Percentiles rank a stretch among this genome's conserved stretches.
phyloP scores from a whole-genome alignment of 2,888 invertebrate genomes.

The Timema cristinae region DNA sequence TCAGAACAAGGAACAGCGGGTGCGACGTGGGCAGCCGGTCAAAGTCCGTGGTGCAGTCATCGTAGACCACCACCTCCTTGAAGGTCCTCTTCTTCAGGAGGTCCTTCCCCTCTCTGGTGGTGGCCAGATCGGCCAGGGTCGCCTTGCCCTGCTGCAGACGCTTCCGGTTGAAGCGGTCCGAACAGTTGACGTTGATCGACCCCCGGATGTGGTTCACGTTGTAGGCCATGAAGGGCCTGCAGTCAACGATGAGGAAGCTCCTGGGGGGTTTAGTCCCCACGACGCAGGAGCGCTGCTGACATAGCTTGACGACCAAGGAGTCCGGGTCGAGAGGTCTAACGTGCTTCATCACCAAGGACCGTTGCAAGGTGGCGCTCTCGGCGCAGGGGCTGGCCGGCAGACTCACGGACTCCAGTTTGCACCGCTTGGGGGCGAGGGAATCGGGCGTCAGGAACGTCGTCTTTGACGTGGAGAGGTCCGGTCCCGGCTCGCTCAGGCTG shows the following conservation, averaged over 20 bases:
- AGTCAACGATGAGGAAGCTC: slow-evolving; percentile 56
- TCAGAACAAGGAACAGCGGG: slow-evolving; percentile 60
- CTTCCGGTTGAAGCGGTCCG: slow-evolving; percentile 63
- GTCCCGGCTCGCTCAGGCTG: slow-evolving; percentile 55
- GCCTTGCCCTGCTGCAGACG: slow-evolving; percentile 64
- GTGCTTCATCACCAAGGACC: slow-evolving; percentile 50
- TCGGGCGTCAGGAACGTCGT: slow-evolving; percentile 27
- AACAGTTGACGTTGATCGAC: slow-evolving; percentile 67
- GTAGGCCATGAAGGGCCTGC: slow-evolving; percentile 65
- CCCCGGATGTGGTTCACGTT: slow-evolving; percentile 65
- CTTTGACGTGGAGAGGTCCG: slow-evolving; percentile 35
- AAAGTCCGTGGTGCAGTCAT: slow-evolving; percentile 61
- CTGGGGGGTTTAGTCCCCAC: slow-evolving; percentile 32
- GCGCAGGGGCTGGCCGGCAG: slow-evolving; percentile 45
- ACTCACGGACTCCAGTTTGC: slow-evolving; percentile 50
- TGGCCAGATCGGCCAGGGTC: slow-evolving; percentile 60
- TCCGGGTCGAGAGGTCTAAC: slow-evolving; percentile 52
- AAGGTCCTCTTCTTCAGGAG: slow-evolving; percentile 51
- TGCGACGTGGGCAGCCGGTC: slow-evolving; percentile 55
- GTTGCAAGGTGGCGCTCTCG: slow-evolving; percentile 52
- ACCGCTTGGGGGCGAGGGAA: slow-evolving; percentile 43
- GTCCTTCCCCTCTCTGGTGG: slow-evolving; percentile 60
- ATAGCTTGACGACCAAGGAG: slow-evolving; percentile 49
- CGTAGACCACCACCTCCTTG: slow-evolving; percentile 64
- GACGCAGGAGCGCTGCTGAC: slow-evolving; percentile 36